phyloP scores from a whole-genome alignment of 2,113 vertebrate species.

The Spea multiplicata region DNA sequence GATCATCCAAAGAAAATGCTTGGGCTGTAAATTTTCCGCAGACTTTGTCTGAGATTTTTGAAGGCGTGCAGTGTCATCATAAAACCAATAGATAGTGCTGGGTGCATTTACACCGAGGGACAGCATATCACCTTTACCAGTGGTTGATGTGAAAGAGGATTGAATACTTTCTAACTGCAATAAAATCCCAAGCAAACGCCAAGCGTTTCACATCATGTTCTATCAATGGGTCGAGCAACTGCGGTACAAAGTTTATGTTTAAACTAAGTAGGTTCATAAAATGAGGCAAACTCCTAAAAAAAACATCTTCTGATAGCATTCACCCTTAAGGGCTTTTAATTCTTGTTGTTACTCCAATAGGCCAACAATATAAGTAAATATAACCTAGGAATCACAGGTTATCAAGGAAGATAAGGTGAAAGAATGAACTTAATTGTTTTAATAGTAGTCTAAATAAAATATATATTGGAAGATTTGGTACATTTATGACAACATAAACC shows the following conservation, averaged over 20 bases:
- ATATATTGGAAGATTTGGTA: too few relatives aligned
- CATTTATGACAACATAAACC: too few relatives aligned
- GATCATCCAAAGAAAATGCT: constrained; percentile 6
- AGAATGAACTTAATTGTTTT: too few relatives aligned
- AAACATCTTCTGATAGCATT: background rate
- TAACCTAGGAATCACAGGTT: too few relatives aligned
- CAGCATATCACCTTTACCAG: constrained; percentile 13
- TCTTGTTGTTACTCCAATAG: background rate
- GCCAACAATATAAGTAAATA: background rate
- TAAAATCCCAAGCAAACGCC: background rate
- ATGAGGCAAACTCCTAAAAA: background rate
- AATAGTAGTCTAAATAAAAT: too few relatives aligned
- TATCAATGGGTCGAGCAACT: constrained; percentile 10
- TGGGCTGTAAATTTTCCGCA: constrained; percentile 11
- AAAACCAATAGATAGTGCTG: constrained; percentile 31
- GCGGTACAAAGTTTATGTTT: constrained; percentile 3
- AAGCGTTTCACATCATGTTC: constrained; percentile 4
- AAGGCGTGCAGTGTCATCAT: constrained; percentile 34
- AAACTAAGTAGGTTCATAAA: constrained; percentile 1
- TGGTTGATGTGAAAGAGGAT: constrained; percentile 24
- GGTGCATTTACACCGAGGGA: constrained; percentile 20
- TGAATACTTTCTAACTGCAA: constrained; percentile 2
- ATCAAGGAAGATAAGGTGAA: too few relatives aligned
- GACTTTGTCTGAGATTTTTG: constrained; percentile 29
- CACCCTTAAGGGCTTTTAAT: background rate